Evolutionary conservation across 2,797 vertebrate genomes (phyloP).

Genomic region (Enteromius argenteus): DNA sequence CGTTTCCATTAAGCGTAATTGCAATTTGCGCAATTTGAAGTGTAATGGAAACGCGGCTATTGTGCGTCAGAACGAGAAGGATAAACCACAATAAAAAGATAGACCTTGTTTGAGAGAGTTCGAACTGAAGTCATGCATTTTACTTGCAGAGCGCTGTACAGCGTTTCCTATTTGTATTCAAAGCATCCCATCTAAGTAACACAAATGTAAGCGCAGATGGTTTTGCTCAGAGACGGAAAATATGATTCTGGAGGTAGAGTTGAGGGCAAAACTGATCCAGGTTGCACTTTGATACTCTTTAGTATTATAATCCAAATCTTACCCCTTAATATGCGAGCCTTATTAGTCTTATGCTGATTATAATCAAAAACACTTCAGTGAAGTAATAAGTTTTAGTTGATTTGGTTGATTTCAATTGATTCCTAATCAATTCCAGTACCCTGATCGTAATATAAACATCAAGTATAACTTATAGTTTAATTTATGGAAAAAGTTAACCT

Average conservation of each 20-base stretch:
- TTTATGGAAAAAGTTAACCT: constrained; percentile 8
- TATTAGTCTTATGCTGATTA: constrained; percentile 42
- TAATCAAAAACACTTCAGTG: constrained; percentile 30
- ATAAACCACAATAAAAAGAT: constrained; percentile 66
- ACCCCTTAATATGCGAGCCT: constrained; percentile 26
- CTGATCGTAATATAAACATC: constrained; percentile 5
- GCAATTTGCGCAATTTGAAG: too few relatives aligned
- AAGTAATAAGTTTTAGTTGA: constrained; percentile 17
- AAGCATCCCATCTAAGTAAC: constrained; percentile 52
- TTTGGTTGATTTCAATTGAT: constrained; percentile 19
- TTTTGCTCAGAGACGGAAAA: constrained; percentile 69
- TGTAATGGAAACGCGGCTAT: not conserved
- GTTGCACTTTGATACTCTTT: constrained; percentile 48
- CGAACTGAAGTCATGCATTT: constrained; percentile 26
- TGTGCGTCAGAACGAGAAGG: constrained; percentile 68
- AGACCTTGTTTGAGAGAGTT: constrained; percentile 55
- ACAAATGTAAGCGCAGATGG: constrained; percentile 59
- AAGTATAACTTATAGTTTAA: not conserved
- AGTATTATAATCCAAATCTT: constrained; percentile 40
- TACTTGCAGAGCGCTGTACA: constrained; percentile 24
- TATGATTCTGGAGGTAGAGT: constrained; percentile 62
- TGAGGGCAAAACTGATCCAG: constrained; percentile 61
- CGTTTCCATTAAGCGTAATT: too few relatives aligned
- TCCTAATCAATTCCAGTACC: constrained; percentile 7
- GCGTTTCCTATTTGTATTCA: constrained; percentile 48